These are phyloP conservation scores for Grammomys surdaster DNA, from an alignment of 2,113 vertebrate genomes.

Conservation along the genomic window DNA sequence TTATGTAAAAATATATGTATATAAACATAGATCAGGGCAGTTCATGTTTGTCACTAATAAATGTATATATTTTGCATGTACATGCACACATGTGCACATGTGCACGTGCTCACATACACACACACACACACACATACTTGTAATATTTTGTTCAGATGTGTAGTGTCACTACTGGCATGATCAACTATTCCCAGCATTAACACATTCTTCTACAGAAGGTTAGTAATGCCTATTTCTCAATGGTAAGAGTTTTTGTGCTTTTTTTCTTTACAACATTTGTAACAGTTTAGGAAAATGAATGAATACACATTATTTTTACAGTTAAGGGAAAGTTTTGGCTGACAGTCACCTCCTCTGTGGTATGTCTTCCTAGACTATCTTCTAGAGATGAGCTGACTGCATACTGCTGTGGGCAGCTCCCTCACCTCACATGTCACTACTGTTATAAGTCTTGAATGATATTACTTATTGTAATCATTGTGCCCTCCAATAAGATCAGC, in stretches of 20 bases:
- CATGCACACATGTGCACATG: not conserved
- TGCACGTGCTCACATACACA: too few relatives aligned
- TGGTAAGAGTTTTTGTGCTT: not conserved
- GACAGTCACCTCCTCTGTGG: not conserved
- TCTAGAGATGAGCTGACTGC: not conserved
- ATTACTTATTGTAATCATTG: not conserved
- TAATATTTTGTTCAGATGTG: not conserved
- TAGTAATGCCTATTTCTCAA: conserved; percentile 24
- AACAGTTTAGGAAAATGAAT: not conserved
- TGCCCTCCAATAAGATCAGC: not conserved
- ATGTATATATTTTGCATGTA: not conserved
- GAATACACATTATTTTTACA: not conserved
- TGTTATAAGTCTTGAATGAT: not conserved
- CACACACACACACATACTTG: too few relatives aligned
- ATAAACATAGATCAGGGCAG: not conserved
- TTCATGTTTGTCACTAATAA: not conserved
- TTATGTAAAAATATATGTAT: conserved; percentile 17
- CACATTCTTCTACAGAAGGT: not conserved
- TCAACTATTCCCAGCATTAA: not conserved
- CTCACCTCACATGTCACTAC: not conserved
- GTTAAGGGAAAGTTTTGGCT: not conserved
- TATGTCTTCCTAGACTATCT: not conserved
- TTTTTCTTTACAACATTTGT: conserved; percentile 22
- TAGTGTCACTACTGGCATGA: not conserved
- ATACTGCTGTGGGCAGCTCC: not conserved